Percentiles rank a stretch among this genome's conserved stretches.
Evolutionary conservation across 2,113 vertebrate species (phyloP).

Genomic region (Pandion haliaetus): DNA sequence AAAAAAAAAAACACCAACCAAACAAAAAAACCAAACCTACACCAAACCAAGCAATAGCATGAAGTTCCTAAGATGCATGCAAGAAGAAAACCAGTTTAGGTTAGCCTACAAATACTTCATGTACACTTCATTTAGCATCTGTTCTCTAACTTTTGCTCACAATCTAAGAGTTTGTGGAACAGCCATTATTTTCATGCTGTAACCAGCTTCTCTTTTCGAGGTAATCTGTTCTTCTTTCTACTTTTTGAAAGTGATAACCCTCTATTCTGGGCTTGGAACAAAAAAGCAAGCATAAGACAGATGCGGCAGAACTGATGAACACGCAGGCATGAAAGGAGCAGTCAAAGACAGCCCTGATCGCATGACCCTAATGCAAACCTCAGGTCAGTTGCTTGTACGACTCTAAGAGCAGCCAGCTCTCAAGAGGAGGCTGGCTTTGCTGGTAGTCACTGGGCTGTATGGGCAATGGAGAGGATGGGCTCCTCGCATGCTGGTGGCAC

Average conservation of each 20-base stretch:
- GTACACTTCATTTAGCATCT: not conserved
- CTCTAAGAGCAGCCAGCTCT: not conserved
- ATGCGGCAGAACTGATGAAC: not conserved
- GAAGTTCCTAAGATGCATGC: not conserved
- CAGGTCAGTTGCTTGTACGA: not conserved
- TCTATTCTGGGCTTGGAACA: not conserved
- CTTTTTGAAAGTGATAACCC: not conserved
- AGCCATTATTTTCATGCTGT: not conserved
- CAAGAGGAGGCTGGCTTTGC: not conserved
- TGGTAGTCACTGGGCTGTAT: rapidly evolving
- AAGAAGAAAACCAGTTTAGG: not conserved
- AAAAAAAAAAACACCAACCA: too few species aligned
- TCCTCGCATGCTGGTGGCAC: not conserved
- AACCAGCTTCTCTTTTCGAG: not conserved
- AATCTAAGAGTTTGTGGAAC: not conserved
- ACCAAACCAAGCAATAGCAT: not conserved
- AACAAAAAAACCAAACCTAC: not conserved
- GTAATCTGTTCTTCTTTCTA: not conserved
- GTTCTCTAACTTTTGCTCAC: not conserved
- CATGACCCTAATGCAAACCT: not conserved
- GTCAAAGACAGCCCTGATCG: not conserved
- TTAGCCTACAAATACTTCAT: not conserved
- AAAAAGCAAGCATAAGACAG: not conserved
- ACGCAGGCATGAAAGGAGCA: rapidly evolving
- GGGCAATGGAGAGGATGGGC: not conserved